A percentile compares a stretch with the other conserved stretches of the same genome.
Evolutionary conservation across 2,113 vertebrate genomes (phyloP).

Genomic region (Ochotona curzoniae): DNA sequence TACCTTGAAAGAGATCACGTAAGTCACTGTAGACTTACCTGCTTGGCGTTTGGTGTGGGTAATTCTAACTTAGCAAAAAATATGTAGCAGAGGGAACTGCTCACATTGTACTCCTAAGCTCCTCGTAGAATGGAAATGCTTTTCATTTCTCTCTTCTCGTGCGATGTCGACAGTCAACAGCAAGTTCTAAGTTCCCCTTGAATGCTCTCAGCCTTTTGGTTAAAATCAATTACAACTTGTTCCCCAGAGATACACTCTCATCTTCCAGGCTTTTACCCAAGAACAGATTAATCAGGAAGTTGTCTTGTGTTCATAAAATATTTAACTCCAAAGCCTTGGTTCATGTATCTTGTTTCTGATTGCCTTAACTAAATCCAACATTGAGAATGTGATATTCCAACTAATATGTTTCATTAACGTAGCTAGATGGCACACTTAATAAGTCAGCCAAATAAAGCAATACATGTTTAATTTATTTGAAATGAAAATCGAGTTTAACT

Average conservation of each 20-base stretch:
- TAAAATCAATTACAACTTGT: no score
- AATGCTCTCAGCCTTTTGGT: no score
- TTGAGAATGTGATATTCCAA: neutral
- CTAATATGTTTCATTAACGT: neutral
- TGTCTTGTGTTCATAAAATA: neutral
- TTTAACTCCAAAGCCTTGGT: neutral
- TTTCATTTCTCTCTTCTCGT: neutral
- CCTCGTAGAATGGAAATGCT: neutral
- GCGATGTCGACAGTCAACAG: neutral
- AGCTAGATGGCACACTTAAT: conserved; percentile 23
- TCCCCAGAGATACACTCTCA: neutral
- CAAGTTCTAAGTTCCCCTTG: neutral
- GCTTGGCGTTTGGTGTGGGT: neutral
- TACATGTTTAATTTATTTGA: neutral
- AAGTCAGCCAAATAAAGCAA: neutral
- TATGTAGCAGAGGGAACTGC: neutral
- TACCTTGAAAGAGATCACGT: neutral
- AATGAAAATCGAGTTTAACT: conserved; percentile 31
- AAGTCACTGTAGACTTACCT: neutral
- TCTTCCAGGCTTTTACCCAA: neutral
- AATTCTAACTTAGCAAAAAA: neutral
- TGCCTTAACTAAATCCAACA: conserved; percentile 35
- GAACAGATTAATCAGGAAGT: neutral
- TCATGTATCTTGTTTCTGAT: conserved; percentile 26
- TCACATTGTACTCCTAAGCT: neutral